Evolutionary conservation across 2,888 invertebrate species (phyloP).

Genomic region (Nymphalis urticae): DNA sequence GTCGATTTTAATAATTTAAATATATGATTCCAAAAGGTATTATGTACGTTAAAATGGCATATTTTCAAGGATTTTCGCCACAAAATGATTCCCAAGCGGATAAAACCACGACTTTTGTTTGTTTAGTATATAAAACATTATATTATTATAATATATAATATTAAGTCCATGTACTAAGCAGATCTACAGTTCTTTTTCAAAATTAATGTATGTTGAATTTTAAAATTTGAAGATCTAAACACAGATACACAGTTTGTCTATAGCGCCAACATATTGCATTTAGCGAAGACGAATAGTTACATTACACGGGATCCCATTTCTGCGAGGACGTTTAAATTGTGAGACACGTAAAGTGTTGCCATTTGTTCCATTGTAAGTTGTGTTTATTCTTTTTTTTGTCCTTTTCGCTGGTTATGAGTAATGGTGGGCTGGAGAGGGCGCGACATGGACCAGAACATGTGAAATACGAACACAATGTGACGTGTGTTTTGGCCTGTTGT

Average conservation of each 20-base stretch:
- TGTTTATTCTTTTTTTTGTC: conserved; percentile 67
- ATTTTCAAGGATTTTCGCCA: no score
- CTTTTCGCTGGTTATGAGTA: conserved; percentile 67
- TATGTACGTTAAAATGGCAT: no score
- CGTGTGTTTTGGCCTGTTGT: conserved; percentile 55
- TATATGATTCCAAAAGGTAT: no score
- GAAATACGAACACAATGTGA: conserved; percentile 59
- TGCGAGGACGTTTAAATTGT: conserved; percentile 66
- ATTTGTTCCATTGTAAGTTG: conserved; percentile 71
- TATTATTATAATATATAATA: no score
- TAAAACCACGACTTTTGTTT: no score
- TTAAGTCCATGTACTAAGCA: no score
- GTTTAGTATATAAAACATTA: no score
- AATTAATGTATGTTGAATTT: neutral
- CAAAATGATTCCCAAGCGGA: no score
- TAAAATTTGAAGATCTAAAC: neutral
- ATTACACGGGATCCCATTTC: conserved; percentile 70
- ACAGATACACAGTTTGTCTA: neutral
- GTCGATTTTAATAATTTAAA: no score
- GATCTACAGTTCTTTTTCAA: no score
- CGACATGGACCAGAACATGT: conserved; percentile 58
- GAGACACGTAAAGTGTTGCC: conserved; percentile 73
- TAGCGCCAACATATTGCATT: conserved; percentile 53
- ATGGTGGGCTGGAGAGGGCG: conserved; percentile 58
- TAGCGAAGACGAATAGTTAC: conserved; percentile 66